Conservation (phyloP, 2,797 vertebrate genomes). For the Dryobates pubescens region DNA sequence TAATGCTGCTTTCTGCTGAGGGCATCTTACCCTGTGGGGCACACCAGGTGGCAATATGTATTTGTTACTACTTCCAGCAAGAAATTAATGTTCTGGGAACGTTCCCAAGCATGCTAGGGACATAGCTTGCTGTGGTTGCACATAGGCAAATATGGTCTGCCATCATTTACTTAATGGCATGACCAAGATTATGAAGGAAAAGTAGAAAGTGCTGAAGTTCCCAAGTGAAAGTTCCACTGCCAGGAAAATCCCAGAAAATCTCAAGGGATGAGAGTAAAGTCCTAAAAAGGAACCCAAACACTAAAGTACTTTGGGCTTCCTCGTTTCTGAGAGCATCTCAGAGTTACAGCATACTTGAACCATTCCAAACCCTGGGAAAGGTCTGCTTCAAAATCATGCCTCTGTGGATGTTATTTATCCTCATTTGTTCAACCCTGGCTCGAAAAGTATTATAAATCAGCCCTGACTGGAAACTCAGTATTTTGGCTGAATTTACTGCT, state of each 20-base stretch:
- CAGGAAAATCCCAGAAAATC: background rate
- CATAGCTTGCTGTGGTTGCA: background rate
- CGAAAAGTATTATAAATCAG: background rate
- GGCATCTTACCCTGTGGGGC: background rate
- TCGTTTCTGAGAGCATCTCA: background rate
- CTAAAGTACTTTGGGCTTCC: background rate
- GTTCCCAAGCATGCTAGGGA: background rate
- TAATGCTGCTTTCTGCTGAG: background rate
- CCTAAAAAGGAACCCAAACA: background rate
- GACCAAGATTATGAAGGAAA: background rate
- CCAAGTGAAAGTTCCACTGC: background rate
- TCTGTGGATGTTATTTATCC: background rate
- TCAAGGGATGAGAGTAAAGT: background rate
- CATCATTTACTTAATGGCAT: background rate
- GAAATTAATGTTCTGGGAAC: background rate
- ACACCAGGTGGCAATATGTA: background rate
- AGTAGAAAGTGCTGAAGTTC: background rate
- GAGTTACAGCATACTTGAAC: background rate
- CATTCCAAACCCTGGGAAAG: background rate
- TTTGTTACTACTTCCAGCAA: background rate
- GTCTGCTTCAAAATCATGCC: background rate
- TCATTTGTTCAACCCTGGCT: background rate
- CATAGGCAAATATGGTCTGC: background rate
- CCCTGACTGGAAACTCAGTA: background rate
- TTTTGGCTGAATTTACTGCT: constrained; percentile 34